Evolutionary conservation across 2,888 invertebrate species (phyloP), one percentile per base, ranked within the genome.

Genomic region (Muschampia plurimacula): DNA sequence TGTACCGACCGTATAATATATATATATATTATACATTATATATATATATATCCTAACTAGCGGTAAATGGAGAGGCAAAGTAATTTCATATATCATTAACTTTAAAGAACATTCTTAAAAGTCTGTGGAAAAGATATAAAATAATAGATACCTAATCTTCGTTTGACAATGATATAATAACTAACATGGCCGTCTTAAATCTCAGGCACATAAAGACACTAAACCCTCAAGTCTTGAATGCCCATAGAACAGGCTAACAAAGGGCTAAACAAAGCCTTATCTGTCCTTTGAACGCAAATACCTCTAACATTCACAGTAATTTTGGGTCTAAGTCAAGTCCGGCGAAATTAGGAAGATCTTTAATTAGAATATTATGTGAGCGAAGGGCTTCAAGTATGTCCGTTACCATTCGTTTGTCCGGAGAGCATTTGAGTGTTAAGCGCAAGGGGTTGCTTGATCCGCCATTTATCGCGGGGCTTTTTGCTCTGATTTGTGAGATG

Each of bases 401-500:
- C 67, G n/a, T 15, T n/a, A 9, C n/a, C 60, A 36, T 60, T 60
- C 60, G 36, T 57, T 57, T 57, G 57, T 57, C 57, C 28, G 55
- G 46, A 64, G 67, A 44, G 66, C 73, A 76, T 73, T 67, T 72
- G 59, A 78, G 77, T 80, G 80, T 80, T 81, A 80, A 82, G 74
- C 78, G 75, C 66, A 66, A 71, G 62, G 76, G 74, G 75, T 70
- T 74, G 57, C 71, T 79, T 79, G 81, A 84, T 85, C 83, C 79
- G 68, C 77, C 79, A 82, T 84, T 85, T 87, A 85, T 86, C 83
- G 83, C 77, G 69, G 82, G 57, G 57, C 22, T 57, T 57, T 57
- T 57, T 57, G 81, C 79, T 82, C 84, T 89, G 70, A 65, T 71
- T 80, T 83, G 81, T 81, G 78, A 82, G 83, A 85, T 83, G 81